Percentiles rank a stretch among this genome's conserved stretches.
Evolutionary conservation across 2,797 vertebrate genomes (phyloP).

Genomic region (Gymnocypris eckloni): DNA sequence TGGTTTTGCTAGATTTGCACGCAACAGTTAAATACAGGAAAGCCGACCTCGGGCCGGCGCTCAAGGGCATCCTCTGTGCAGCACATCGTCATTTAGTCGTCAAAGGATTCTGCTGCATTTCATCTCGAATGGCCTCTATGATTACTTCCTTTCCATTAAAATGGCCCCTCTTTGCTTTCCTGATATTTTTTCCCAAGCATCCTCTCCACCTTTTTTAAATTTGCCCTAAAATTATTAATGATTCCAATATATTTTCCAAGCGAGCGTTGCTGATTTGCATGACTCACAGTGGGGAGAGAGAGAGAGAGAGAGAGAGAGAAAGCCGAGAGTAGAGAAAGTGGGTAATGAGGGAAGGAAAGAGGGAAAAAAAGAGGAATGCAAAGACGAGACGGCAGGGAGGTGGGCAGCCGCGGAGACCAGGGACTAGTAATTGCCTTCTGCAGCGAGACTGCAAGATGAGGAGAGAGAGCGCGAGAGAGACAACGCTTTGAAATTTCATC

Average conservation of each 20-base stretch:
- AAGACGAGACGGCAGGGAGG: slow-evolving; percentile 24
- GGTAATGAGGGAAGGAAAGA: slow-evolving; percentile 10
- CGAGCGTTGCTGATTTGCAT: slow-evolving; percentile 56
- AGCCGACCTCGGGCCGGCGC: slow-evolving; percentile 11
- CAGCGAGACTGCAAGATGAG: slow-evolving; percentile 47
- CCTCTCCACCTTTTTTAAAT: slow-evolving; percentile 45
- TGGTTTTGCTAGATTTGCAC: slow-evolving; percentile 1
- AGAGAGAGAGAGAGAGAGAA: slow-evolving; percentile 23
- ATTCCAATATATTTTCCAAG: slow-evolving; percentile 49
- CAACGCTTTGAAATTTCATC: slow-evolving; percentile 61
- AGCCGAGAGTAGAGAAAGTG: slow-evolving; percentile 28
- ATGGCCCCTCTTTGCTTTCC: slow-evolving; percentile 8
- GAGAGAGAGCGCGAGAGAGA: slow-evolving; percentile 34
- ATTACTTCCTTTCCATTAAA: slow-evolving; percentile 42
- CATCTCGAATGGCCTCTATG: slow-evolving; percentile 41
- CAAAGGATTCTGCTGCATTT: slow-evolving; percentile 44
- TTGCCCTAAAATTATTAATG: slow-evolving; percentile 56
- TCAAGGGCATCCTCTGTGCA: slow-evolving; percentile 22
- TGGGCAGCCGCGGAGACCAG: slow-evolving; percentile 28
- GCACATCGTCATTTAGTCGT: slow-evolving; percentile 29
- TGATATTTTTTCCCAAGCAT: slow-evolving; percentile 8
- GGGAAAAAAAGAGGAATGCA: slow-evolving; percentile 16
- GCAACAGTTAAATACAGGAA: not conserved
- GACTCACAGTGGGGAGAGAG: slow-evolving; percentile 40
- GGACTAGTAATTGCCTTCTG: slow-evolving; percentile 61